phyloP scores from a whole-genome alignment of 2,797 vertebrate species.

The Hypotaenidia okinawae region DNA sequence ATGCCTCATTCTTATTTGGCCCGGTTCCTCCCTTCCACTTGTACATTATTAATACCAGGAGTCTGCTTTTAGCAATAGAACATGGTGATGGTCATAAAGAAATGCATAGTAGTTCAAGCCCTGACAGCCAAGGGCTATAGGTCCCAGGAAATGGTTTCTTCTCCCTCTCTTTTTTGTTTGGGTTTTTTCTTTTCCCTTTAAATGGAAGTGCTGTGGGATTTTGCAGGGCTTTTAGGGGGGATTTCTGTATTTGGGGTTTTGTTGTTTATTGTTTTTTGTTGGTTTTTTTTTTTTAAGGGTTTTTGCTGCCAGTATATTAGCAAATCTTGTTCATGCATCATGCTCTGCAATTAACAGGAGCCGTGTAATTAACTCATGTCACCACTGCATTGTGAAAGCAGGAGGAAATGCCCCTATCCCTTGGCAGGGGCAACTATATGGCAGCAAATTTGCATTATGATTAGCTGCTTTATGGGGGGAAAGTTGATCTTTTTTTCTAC shows the following conservation, averaged over 20 bases:
- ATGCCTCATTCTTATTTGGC: not conserved
- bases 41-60: not conserved
- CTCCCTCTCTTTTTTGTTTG: not conserved
- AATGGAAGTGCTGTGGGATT: conserved; percentile 5
- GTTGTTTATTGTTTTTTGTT: not conserved
- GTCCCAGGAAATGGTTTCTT: not conserved
- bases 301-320: conserved; percentile 39
- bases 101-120: not conserved
- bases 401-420: conserved; percentile 1
- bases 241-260: too few species aligned
- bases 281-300: not conserved
- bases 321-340: conserved; percentile 38
- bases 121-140: not conserved
- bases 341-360: conserved; percentile 56
- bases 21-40: not conserved
- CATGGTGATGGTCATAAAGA: not conserved
- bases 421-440: not conserved
- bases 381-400: conserved; percentile 2
- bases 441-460: conserved; percentile 24
- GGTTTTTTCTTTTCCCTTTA: not conserved
- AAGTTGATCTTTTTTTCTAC: not conserved
- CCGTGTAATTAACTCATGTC: conserved; percentile 45
- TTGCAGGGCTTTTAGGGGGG: not conserved
- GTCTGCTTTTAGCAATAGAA: not conserved
- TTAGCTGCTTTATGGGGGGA: not conserved